phyloP scores from a whole-genome alignment of 2,888 invertebrate species.

The Drosophila differens region DNA sequence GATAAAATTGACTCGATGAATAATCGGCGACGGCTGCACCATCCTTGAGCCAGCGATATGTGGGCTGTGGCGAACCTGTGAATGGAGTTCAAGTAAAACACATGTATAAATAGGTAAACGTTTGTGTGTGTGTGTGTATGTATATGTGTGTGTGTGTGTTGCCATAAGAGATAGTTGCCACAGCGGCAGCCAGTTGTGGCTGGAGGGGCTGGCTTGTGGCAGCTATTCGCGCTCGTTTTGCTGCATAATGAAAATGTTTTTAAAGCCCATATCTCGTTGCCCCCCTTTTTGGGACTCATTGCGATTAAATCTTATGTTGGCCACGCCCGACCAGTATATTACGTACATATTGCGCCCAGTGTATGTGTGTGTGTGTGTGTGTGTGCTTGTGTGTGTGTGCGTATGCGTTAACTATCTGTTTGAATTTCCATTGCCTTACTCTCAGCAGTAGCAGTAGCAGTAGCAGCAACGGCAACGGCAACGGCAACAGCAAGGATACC shows the following conservation, averaged over 20 bases:
- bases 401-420: slow-evolving; percentile 57
- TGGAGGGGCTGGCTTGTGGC: not conserved
- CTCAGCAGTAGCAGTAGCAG: slow-evolving; percentile 11
- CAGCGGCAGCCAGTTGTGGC: not conserved
- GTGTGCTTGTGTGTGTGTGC: slow-evolving; percentile 18
- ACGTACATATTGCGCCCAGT: slow-evolving; percentile 31
- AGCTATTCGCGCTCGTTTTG: slow-evolving; percentile 40
- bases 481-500: slow-evolving; percentile 22
- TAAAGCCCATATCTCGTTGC: slow-evolving; percentile 36
- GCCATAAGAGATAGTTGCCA: not conserved
- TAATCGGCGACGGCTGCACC: slow-evolving; percentile 92
- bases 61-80: slow-evolving; percentile 91
- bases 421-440: slow-evolving; percentile 56
- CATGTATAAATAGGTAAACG: slow-evolving; percentile 6
- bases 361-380: slow-evolving; percentile 14
- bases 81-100: slow-evolving; percentile 36
- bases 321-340: slow-evolving; percentile 62
- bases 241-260: slow-evolving; percentile 65
- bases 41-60: slow-evolving; percentile 96
- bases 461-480: not conserved
- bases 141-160: not conserved
- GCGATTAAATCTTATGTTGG: slow-evolving; percentile 69
- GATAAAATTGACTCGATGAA: slow-evolving; percentile 92
- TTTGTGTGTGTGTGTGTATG: too few relatives aligned
- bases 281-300: slow-evolving; percentile 14